Evolutionary conservation across 2,113 vertebrate genomes (phyloP), one percentile per base, ranked within the genome.

Genomic region (Ophthalmolycus amberensis): DNA sequence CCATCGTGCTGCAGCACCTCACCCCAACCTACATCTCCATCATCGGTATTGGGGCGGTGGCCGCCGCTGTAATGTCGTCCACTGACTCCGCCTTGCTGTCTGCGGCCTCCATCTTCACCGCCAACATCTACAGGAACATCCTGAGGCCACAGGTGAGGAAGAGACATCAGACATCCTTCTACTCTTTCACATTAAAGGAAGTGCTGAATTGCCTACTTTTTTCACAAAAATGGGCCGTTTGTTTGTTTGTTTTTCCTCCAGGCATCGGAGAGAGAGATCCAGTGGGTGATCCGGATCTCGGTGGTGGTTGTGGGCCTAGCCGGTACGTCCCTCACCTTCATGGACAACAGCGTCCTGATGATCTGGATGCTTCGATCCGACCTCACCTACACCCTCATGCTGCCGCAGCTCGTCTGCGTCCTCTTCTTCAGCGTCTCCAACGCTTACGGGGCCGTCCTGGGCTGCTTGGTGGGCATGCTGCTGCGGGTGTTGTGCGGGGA

Each of bases 331-430:
- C 86, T 97, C 88, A 94, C 95, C 52, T 94, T 95, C 75, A 68
- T 92, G 67, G 94, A 95, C 75, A 90, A 88, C 86, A 96, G 95
- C 27, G 64, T 96, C 37, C 94, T 95, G 1, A 92, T 95, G 81
- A 92, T 96, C 65, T 96, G 96, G 96, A 85, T 96, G 83, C 91
- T 96, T 40, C 93, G 95, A 0, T 93, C 95, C 0, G 96, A 96
- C 77, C 88, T 97, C 77, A 94, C 95, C 40, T 96, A 96, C 0
- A 89, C 94, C 0, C 66, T 97, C 27, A 92, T 96, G 63, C 94
- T 96, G 63, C 95, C 96, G 3, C 96, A 96, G 89, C 91, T 96
- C 34, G 93, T 94, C 73, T 96, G 95, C 0, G 93, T 93, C 64
- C 92, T 94, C 29, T 94, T 94, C 6, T 56, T 90, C 79, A 82